A percentile compares a stretch with the other conserved stretches of the same genome.
phyloP scores from a whole-genome alignment of 2,797 vertebrate genomes.

The Oreochromis mossambicus region DNA sequence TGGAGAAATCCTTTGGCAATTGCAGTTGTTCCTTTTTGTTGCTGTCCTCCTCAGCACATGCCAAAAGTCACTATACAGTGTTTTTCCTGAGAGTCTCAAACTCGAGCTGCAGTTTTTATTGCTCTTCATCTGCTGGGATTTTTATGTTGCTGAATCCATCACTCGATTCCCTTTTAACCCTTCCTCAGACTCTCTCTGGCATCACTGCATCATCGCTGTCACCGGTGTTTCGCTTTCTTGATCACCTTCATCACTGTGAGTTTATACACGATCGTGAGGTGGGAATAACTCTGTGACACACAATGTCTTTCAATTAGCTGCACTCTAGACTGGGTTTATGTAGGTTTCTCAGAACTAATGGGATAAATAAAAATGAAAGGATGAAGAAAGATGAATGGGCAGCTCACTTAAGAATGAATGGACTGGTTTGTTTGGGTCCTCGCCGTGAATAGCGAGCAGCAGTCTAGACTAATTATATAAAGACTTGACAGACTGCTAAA shows the following conservation, averaged over 20 bases:
- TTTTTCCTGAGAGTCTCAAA: neutral
- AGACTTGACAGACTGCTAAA: constrained; percentile 17
- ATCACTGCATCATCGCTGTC: neutral
- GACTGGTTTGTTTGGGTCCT: constrained; percentile 32
- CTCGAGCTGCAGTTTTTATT: constrained; percentile 53
- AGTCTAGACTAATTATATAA: constrained; percentile 33
- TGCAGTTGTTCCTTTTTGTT: neutral
- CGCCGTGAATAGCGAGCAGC: constrained; percentile 13
- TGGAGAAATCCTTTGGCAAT: neutral
- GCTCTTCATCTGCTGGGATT: constrained; percentile 11
- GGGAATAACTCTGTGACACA: constrained; percentile 36
- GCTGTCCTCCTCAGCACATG: neutral
- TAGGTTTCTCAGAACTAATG: constrained; percentile 54
- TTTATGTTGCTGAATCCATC: constrained; percentile 19
- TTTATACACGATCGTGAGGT: constrained; percentile 28
- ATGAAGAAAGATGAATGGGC: constrained; percentile 31
- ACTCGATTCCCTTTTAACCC: neutral
- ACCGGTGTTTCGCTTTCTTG: neutral
- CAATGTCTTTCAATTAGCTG: constrained; percentile 52
- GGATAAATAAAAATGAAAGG: constrained; percentile 47
- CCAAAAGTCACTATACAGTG: neutral
- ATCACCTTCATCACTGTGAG: constrained; percentile 34
- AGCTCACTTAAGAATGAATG: constrained; percentile 45
- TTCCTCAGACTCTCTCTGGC: neutral
- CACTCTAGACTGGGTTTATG: constrained; percentile 49